phyloP scores from a whole-genome alignment of 2,888 invertebrate species.

The Diadromus collaris region DNA sequence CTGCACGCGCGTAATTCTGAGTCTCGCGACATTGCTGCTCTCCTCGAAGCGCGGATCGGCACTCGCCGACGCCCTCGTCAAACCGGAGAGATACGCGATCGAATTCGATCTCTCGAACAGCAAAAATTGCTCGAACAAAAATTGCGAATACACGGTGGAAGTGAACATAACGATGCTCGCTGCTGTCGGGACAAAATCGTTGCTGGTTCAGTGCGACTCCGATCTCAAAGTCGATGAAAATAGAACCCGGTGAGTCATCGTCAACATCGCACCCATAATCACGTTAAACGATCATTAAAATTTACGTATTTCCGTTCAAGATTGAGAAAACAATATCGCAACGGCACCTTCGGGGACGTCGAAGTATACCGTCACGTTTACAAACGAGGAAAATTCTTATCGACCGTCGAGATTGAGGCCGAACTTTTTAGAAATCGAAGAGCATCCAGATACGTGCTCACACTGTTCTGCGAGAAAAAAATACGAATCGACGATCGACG shows the following conservation, averaged over 20 bases:
- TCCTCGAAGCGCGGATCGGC: background rate
- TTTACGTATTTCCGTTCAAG: conserved; percentile 6
- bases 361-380: conserved; percentile 5
- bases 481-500: background rate
- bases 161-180: conserved; percentile 31
- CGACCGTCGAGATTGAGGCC: conserved; percentile 25
- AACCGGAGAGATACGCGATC: conserved; percentile 35
- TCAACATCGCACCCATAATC: conserved; percentile 1
- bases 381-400: conserved; percentile 13
- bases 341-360: background rate
- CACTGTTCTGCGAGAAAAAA: conserved; percentile 10
- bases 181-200: conserved; percentile 8
- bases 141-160: conserved; percentile 30
- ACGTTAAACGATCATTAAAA: background rate
- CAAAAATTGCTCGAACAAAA: conserved; percentile 8
- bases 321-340: conserved; percentile 19
- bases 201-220: conserved; percentile 30
- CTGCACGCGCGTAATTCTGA: background rate
- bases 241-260: conserved; percentile 23
- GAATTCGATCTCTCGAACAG: conserved; percentile 18
- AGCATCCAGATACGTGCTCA: conserved; percentile 15
- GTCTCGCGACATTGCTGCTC: background rate
- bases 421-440: conserved; percentile 16
- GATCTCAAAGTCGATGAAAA: conserved; percentile 25
- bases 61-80: background rate